Conservation (phyloP, 2,797 vertebrate genomes). For the Acipenser transmontanus region DNA sequence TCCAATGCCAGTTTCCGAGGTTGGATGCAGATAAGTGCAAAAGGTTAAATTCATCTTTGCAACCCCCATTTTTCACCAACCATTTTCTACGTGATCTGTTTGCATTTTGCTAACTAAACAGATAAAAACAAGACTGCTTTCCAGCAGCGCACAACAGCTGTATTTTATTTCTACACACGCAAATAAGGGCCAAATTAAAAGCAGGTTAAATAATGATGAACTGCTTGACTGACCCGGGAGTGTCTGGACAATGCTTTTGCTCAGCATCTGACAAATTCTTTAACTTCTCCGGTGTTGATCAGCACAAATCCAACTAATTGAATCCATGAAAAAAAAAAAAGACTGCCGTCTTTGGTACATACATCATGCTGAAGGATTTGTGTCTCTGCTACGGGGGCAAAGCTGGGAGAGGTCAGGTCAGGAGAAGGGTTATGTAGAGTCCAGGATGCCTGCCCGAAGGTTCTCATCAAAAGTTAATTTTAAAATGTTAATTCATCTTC, state of each 20-base stretch:
- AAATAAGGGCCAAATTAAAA: conserved; percentile 9
- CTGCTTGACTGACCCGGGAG: conserved; percentile 22
- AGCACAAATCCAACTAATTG: conserved; percentile 52
- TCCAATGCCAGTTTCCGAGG: no score
- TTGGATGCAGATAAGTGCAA: no score
- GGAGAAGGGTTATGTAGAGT: conserved; percentile 54
- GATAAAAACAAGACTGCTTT: background rate
- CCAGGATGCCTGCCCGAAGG: conserved; percentile 57
- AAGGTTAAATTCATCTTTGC: no score
- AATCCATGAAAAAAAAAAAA: conserved; percentile 52
- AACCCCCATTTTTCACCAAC: no score
- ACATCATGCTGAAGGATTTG: conserved; percentile 56
- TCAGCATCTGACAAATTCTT: conserved; percentile 43
- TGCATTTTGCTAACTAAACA: background rate
- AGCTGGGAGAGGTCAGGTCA: conserved; percentile 58
- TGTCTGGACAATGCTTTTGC: conserved; percentile 35
- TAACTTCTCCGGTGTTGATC: conserved; percentile 41
- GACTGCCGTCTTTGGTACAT: conserved; percentile 50
- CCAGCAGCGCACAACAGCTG: background rate
- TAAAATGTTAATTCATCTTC: conserved; percentile 70
- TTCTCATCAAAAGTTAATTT: conserved; percentile 68
- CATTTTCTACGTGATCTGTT: background rate
- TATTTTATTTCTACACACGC: background rate
- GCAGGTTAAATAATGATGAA: conserved; percentile 19
- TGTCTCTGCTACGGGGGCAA: conserved; percentile 48